phyloP scores from a whole-genome alignment of 2,888 invertebrate species.

The Sinopyrophorus schimmeli region DNA sequence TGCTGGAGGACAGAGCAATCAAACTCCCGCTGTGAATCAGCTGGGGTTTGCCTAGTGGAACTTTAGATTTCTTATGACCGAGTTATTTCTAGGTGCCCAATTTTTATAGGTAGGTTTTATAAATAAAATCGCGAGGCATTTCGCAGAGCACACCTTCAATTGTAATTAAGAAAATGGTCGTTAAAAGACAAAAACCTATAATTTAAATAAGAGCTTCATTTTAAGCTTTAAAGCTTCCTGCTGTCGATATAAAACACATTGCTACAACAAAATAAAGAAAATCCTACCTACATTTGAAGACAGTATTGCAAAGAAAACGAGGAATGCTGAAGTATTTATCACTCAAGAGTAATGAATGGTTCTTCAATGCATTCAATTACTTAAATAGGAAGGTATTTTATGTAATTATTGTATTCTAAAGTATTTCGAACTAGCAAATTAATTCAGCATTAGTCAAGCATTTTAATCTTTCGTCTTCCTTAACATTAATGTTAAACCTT shows the following conservation, averaged over 20 bases:
- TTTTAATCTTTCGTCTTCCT: too few relatives aligned
- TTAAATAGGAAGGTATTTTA: constrained; percentile 3
- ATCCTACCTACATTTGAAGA: too few relatives aligned
- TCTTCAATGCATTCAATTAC: constrained; percentile 19
- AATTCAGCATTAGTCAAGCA: too few relatives aligned
- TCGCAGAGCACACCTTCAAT: too few relatives aligned
- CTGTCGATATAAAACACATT: constrained; percentile 32
- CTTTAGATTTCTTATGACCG: constrained; percentile 15
- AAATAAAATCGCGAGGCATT: too few relatives aligned
- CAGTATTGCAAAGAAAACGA: constrained; percentile 15
- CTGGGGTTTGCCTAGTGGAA: constrained; percentile 24
- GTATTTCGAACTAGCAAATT: too few relatives aligned
- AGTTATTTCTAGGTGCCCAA: constrained; percentile 15
- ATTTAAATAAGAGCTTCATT: constrained; percentile 37
- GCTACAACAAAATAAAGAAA: constrained; percentile 25
- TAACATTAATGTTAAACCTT: too few relatives aligned
- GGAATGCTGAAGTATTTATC: constrained; percentile 13
- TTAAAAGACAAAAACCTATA: constrained; percentile 30
- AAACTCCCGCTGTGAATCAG: constrained; percentile 29
- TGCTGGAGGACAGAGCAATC: constrained; percentile 32
- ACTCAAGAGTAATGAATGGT: constrained; percentile 16
- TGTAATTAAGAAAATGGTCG: constrained; percentile 18
- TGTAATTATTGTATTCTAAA: too few relatives aligned
- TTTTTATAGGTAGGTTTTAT: not conserved
- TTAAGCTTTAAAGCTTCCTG: constrained; percentile 31